Evolutionary conservation across 2,888 invertebrate genomes (phyloP).

Genomic region (Philhelius pedissequus): DNA sequence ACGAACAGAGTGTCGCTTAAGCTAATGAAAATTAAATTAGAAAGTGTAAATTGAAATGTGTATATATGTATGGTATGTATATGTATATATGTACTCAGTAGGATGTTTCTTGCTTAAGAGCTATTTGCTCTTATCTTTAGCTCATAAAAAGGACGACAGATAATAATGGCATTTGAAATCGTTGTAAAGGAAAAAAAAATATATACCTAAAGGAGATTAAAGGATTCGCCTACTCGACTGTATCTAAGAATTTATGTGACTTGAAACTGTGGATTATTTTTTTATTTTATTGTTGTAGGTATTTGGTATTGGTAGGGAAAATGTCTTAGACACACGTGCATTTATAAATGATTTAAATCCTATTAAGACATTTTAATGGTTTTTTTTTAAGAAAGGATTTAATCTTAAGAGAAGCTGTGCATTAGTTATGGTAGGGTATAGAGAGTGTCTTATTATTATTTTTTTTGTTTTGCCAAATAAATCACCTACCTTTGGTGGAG

Average conservation of each 20-base stretch:
- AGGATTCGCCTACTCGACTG: not conserved
- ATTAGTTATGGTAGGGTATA: not conserved
- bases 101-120: not conserved
- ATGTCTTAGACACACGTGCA: constrained; percentile 48
- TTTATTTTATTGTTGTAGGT: not conserved
- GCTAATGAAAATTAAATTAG: constrained; percentile 45
- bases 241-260: constrained; percentile 38
- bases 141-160: constrained; percentile 15
- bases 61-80: too few relatives aligned
- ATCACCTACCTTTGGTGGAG: not conserved
- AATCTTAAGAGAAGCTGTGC: not conserved
- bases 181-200: not conserved
- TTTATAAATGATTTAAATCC: constrained; percentile 60
- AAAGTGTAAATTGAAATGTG: constrained; percentile 56
- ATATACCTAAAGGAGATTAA: not conserved
- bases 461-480: not conserved
- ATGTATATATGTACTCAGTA: not conserved
- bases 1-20: not conserved
- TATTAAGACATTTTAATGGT: constrained; percentile 47
- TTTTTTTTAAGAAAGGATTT: constrained; percentile 5
- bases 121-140: constrained; percentile 16
- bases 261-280: constrained; percentile 4
- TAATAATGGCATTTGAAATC: not conserved
- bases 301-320: not conserved
- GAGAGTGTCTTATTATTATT: not conserved